Evolutionary conservation across 1,140 invertebrate genomes (phyloP), one percentile per base, ranked within the genome.

Genomic region (Cydia amplana): DNA sequence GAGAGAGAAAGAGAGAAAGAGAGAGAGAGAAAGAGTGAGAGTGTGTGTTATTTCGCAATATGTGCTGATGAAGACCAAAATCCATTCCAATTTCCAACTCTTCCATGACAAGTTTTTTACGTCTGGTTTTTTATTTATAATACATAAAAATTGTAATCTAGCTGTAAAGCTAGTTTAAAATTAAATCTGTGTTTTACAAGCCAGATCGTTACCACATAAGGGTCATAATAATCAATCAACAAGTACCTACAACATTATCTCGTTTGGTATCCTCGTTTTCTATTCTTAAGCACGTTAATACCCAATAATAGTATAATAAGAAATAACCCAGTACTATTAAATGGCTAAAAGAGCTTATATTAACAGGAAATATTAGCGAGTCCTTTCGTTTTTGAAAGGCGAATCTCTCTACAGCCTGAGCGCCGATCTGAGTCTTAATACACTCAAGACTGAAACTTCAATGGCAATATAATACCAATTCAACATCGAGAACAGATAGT

Each of bases 291-390:
- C 18, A 60, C 1, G 20, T 23, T 18, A 23, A 23, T 10, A 46
- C 43, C 14, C 80, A 87, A 87, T 87, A 88, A 86, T 85, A 83
- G 74, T 83, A 77, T 84, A 84, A 79, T 83, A 82, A 83, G 79
- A 74, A 65, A 86, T 85, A 86, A 86, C 76, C 84, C 82, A 60
- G 12, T 23, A 0, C n/a, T 4, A 10, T 10, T 23, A 60, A 1
- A 7, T 10, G 55, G 2, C 5, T 18, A 18, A 60, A 60, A 60
- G 20, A 23, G 18, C 55, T 23, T 60, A 60, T 23, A 7, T 23
- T 23, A 60, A 12, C n/a, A 23, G 7, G n/a, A 3, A 1, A 23
- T 60, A 12, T 60, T 23, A 10, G 9, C 16, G 7, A 60, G 20
- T 60, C 20, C 18, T 23, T 60, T 60, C 20, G 55, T 60, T 20